A percentile compares a stretch with the other conserved stretches of the same genome.
Evolutionary conservation across 2,797 vertebrate species (phyloP).

Genomic region (Microctenopoma steveboyesi): DNA sequence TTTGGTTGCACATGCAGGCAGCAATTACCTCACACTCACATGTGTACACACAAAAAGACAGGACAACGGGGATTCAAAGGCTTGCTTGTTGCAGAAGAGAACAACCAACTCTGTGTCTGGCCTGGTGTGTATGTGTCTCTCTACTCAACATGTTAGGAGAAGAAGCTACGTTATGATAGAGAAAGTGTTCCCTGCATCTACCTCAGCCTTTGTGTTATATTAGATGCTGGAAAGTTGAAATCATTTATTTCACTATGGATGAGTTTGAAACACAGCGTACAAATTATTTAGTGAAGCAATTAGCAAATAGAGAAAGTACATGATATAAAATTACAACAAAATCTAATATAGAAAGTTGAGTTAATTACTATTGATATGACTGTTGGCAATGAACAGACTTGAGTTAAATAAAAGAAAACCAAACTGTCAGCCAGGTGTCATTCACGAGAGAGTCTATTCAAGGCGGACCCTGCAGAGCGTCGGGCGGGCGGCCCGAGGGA

Average conservation of each 20-base stretch:
- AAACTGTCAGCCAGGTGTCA: neutral
- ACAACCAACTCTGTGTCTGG: constrained; percentile 1
- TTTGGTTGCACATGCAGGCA: constrained; percentile 33
- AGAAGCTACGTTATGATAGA: constrained; percentile 15
- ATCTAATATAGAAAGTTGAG: too few species aligned
- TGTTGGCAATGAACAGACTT: too few species aligned
- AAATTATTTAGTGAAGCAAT: too few species aligned
- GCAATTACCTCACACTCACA: constrained; percentile 43
- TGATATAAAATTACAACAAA: too few species aligned
- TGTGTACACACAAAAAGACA: constrained; percentile 10
- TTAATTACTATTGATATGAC: too few species aligned
- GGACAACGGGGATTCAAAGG: constrained; percentile 52
- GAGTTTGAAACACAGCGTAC: too few species aligned
- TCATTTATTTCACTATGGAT: too few species aligned
- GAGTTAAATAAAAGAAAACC: neutral
- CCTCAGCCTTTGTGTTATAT: neutral
- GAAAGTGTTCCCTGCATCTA: constrained; percentile 6
- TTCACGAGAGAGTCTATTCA: too few species aligned
- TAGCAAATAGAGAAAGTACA: too few species aligned
- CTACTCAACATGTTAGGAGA: neutral
- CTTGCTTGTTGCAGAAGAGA: neutral
- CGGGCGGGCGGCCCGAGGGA: too few species aligned
- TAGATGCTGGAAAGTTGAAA: neutral
- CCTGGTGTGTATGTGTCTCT: constrained; percentile 2
- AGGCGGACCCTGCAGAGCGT: too few species aligned